Conservation (phyloP, 2,888 invertebrate genomes). For the Netelia fuscicornis region DNA sequence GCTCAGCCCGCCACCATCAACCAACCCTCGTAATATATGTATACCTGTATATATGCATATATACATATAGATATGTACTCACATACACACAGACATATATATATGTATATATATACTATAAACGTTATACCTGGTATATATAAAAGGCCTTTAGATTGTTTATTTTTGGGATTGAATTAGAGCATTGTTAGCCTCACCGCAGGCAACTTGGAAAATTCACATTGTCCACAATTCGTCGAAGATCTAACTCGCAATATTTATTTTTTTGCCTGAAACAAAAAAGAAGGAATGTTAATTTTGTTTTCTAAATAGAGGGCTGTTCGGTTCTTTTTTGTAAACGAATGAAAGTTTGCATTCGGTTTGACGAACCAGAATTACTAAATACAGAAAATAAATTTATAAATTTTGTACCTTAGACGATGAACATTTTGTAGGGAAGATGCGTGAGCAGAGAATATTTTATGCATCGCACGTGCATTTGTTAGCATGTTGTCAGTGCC, state of each 20-base stretch:
- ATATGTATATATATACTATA: slow-evolving; percentile 36
- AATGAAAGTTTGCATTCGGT: too few species aligned
- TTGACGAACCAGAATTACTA: too few species aligned
- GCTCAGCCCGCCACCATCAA: slow-evolving; percentile 59
- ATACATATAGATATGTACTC: background rate
- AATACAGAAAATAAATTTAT: too few species aligned
- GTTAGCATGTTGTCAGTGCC: background rate
- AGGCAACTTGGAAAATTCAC: slow-evolving; percentile 41
- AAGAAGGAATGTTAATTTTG: slow-evolving; percentile 13
- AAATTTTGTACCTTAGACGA: too few species aligned
- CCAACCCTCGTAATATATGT: slow-evolving; percentile 37
- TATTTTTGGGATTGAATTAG: slow-evolving; percentile 79
- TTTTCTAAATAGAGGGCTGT: background rate
- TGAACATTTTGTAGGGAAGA: too few species aligned
- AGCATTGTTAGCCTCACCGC: slow-evolving; percentile 73
- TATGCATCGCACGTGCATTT: background rate
- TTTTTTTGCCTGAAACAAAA: background rate
- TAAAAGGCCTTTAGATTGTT: slow-evolving; percentile 76
- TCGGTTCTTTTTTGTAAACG: too few species aligned
- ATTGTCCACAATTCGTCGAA: slow-evolving; percentile 4
- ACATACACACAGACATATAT: background rate
- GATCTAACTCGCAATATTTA: slow-evolving; percentile 16
- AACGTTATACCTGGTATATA: slow-evolving; percentile 60
- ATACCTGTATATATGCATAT: slow-evolving; percentile 1
- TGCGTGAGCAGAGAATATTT: background rate